Conservation (phyloP, 2,797 vertebrate species). For the Sus cebifrons region DNA sequence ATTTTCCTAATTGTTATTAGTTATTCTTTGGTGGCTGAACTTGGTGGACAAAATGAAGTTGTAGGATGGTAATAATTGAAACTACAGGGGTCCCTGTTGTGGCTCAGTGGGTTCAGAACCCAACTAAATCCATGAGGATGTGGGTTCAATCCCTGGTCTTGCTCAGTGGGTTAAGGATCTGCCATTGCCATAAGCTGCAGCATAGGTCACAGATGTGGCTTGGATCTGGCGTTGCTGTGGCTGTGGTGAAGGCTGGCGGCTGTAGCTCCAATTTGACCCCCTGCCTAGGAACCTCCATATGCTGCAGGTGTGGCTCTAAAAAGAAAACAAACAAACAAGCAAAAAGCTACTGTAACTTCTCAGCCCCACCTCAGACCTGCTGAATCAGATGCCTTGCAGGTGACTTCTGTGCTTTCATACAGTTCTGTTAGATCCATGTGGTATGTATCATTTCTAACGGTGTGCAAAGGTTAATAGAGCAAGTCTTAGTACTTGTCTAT, state of each 20-base stretch:
- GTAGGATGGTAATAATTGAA: conserved; percentile 40
- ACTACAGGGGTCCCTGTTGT: not conserved
- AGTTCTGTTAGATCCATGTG: not conserved
- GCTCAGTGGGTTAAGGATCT: too few relatives aligned
- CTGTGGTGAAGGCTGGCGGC: too few relatives aligned
- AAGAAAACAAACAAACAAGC: too few relatives aligned
- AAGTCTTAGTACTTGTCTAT: not conserved
- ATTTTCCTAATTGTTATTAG: not conserved
- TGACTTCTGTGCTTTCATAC: conserved; percentile 10
- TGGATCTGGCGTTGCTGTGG: too few relatives aligned
- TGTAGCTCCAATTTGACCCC: too few relatives aligned
- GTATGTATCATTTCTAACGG: not conserved
- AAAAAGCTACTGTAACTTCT: not conserved
- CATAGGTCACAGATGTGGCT: too few relatives aligned
- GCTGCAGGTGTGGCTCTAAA: too few relatives aligned
- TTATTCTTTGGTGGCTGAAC: conserved; percentile 48
- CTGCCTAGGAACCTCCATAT: too few relatives aligned
- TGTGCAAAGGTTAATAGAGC: not conserved
- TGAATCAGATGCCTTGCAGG: not conserved
- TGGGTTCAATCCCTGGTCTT: too few relatives aligned
- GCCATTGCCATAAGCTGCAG: too few relatives aligned
- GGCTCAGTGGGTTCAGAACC: too few relatives aligned
- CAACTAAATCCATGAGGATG: too few relatives aligned
- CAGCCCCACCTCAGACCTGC: not conserved
- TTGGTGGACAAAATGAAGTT: not conserved